Conservation (phyloP, 2,113 vertebrate genomes). For the Apodemus speciosus region DNA sequence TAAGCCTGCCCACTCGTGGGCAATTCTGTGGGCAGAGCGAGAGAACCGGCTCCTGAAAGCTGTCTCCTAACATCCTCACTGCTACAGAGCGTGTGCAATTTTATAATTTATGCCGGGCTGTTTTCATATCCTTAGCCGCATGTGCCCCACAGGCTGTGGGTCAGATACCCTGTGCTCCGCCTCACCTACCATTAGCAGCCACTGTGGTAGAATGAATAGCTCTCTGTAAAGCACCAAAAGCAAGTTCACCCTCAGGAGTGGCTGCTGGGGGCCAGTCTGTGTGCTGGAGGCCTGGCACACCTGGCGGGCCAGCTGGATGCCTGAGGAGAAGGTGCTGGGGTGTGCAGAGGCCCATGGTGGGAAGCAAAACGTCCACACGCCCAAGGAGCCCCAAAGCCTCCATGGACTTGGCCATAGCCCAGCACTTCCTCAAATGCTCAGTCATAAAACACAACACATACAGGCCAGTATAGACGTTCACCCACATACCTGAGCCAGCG, state of each 20-base stretch:
- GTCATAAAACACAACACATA: not conserved
- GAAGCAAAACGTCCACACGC: not conserved
- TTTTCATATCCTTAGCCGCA: no score
- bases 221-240: not conserved
- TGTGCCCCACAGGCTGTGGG: not conserved
- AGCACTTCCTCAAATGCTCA: not conserved
- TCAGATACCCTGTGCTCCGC: not conserved
- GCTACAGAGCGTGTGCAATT: not conserved
- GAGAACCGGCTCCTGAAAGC: not conserved
- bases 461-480: fast-evolving
- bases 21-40: not conserved
- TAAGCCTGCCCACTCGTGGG: not conserved
- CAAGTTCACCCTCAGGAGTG: not conserved
- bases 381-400: not conserved
- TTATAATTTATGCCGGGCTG: no score
- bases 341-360: not conserved
- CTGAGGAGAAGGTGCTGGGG: no score
- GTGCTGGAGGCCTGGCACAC: not conserved
- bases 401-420: no score
- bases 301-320: no score
- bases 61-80: not conserved
- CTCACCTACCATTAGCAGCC: not conserved
- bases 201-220: not conserved
- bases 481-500: fast-evolving
- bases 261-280: not conserved